A percentile compares a stretch with the other conserved stretches of the same genome.
Evolutionary conservation across 92 coral and sea anemone species (phyloP).

Genomic region (Porites divaricata): DNA sequence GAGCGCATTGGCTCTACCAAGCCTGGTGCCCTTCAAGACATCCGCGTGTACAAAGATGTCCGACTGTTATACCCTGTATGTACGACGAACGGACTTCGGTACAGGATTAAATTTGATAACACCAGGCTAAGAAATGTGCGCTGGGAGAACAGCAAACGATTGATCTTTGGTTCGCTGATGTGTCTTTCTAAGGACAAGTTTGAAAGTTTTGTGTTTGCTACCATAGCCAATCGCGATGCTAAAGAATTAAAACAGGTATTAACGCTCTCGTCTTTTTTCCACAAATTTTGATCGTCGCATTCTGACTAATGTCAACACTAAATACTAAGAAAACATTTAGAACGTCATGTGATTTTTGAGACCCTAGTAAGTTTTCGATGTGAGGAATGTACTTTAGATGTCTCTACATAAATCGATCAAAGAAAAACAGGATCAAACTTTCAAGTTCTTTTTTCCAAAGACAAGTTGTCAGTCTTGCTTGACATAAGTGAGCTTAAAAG

Average conservation of each 20-base stretch:
- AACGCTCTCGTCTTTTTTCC: too few species aligned
- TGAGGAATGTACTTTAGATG: too few species aligned
- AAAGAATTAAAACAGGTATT: slow-evolving; percentile 76
- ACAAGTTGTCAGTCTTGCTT: too few species aligned
- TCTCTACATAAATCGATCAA: too few species aligned
- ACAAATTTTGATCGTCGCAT: too few species aligned
- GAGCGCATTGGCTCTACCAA: slow-evolving; percentile 53
- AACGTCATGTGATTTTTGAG: too few species aligned
- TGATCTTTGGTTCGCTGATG: slow-evolving; percentile 89
- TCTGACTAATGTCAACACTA: too few species aligned
- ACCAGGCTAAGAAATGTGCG: slow-evolving; percentile 62
- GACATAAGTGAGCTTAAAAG: neutral
- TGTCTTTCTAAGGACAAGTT: slow-evolving; percentile 95
- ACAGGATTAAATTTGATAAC: slow-evolving; percentile 78
- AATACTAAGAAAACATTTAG: too few species aligned
- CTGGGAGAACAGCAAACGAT: slow-evolving; percentile 97
- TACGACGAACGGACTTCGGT: slow-evolving; percentile 68
- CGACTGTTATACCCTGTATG: slow-evolving; percentile 74
- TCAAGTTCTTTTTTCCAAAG: too few species aligned
- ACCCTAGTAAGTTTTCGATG: too few species aligned
- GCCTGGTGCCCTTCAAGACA: slow-evolving; percentile 66
- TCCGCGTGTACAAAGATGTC: slow-evolving; percentile 85
- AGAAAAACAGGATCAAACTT: too few species aligned
- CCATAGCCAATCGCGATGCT: slow-evolving; percentile 84
- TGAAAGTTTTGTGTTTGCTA: slow-evolving; percentile 85